A percentile compares a stretch with the other conserved stretches of the same genome.
Conservation (phyloP, 1,140 invertebrate species). For the Lasioglossum albipes region DNA sequence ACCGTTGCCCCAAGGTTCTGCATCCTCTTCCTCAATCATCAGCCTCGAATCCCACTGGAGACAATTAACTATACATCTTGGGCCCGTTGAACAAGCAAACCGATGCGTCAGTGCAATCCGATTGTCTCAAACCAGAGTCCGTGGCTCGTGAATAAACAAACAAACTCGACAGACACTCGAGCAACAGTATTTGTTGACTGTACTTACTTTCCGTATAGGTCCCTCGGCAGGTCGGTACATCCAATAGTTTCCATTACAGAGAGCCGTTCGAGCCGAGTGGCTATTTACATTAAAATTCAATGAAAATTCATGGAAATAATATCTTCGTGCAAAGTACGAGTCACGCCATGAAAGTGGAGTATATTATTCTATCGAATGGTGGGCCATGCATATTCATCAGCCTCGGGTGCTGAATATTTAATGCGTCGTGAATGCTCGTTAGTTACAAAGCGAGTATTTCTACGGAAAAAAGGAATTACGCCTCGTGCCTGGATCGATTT, state of each 20-base stretch:
- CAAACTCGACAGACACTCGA: too few relatives aligned
- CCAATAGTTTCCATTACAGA: not conserved
- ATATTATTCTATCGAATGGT: constrained; percentile 6
- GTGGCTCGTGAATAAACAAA: too few relatives aligned
- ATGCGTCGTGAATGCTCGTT: not conserved
- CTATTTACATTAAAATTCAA: constrained; percentile 7
- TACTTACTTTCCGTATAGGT: too few relatives aligned
- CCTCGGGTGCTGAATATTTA: not conserved
- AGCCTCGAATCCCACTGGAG: too few relatives aligned
- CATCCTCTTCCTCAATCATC: too few relatives aligned
- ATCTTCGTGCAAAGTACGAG: not conserved
- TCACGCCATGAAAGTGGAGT: not conserved
- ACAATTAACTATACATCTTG: too few relatives aligned
- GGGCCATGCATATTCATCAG: not conserved
- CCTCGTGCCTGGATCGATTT: too few relatives aligned
- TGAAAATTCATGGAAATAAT: constrained; percentile 10
- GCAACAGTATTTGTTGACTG: too few relatives aligned
- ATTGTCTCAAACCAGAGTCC: too few relatives aligned
- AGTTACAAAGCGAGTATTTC: not conserved
- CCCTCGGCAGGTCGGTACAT: not conserved
- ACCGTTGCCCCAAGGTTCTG: too few relatives aligned
- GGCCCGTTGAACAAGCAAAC: too few relatives aligned
- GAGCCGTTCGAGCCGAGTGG: not conserved
- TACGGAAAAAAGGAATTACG: not conserved
- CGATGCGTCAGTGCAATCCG: too few relatives aligned